A percentile compares a stretch with the other conserved stretches of the same genome.
phyloP scores from a whole-genome alignment of 2,888 invertebrate genomes.

The Antheraea assamensis region DNA sequence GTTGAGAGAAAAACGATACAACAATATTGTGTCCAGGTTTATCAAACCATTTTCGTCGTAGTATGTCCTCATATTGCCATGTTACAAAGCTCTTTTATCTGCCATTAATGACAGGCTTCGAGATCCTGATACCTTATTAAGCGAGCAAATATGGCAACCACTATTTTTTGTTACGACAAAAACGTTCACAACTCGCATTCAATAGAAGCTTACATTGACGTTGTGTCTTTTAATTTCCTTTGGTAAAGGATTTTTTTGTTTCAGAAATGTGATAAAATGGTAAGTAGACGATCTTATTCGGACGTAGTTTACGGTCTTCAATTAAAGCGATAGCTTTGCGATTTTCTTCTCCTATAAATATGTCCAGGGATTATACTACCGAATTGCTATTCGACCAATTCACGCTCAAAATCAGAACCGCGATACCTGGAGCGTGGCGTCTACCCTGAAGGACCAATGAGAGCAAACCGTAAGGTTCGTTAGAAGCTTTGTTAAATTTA shows the following conservation, averaged over 20 bases:
- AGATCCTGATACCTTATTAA: constrained; percentile 51
- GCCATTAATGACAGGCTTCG: constrained; percentile 51
- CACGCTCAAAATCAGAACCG: too few relatives aligned
- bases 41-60: constrained; percentile 36
- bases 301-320: background rate
- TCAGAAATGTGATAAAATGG: background rate
- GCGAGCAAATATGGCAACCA: constrained; percentile 37
- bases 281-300: background rate
- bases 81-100: constrained; percentile 41
- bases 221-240: background rate
- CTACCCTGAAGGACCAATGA: too few relatives aligned
- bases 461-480: too few relatives aligned
- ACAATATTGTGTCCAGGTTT: background rate
- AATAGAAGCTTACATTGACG: constrained; percentile 33
- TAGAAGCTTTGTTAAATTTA: too few relatives aligned
- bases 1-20: background rate
- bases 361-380: background rate
- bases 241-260: background rate
- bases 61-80: constrained; percentile 28
- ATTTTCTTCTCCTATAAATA: background rate
- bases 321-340: background rate
- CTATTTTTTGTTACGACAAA: constrained; percentile 47
- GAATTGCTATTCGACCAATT: background rate
- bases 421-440: too few relatives aligned
- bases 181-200: constrained; percentile 52